phyloP scores from a whole-genome alignment of 2,888 invertebrate species.

The Argynnis bischoffii region DNA sequence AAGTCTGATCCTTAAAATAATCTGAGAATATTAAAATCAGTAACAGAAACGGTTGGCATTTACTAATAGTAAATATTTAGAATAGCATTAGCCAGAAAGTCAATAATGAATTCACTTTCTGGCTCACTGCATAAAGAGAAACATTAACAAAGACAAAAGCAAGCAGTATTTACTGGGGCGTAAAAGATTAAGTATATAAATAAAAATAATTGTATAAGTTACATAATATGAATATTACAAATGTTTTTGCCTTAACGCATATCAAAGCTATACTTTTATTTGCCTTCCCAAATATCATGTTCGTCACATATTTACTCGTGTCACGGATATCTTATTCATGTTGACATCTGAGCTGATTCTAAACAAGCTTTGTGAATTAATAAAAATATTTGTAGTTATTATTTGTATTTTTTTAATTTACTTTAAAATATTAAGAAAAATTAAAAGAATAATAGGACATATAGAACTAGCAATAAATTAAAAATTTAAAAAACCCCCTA shows the following conservation, averaged over 20 bases:
- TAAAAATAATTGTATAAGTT: no score
- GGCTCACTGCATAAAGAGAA: background rate
- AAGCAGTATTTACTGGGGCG: no score
- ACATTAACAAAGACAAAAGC: background rate
- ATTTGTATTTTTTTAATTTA: no score
- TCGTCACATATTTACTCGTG: constrained; percentile 14
- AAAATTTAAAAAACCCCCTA: no score
- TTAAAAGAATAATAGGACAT: no score
- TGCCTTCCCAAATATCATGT: constrained; percentile 21
- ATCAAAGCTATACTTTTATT: constrained; percentile 20
- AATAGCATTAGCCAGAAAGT: background rate
- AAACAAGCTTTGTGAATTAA: constrained; percentile 11
- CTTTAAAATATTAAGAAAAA: background rate
- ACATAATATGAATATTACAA: background rate
- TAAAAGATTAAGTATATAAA: no score
- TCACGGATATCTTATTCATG: constrained; percentile 26
- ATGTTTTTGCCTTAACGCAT: constrained; percentile 3
- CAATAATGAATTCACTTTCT: no score
- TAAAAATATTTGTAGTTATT: constrained; percentile 11
- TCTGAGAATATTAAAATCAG: no score
- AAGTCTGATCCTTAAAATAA: no score
- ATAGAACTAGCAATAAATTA: no score
- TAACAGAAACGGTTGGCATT: no score
- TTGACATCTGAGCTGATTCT: constrained; percentile 9
- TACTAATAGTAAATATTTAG: no score